A percentile compares a stretch with the other conserved stretches of the same genome.
These are phyloP conservation scores for Parauchenoglanis ngamensis DNA, from an alignment of 2,797 vertebrate genomes.

Conservation along the genomic window DNA sequence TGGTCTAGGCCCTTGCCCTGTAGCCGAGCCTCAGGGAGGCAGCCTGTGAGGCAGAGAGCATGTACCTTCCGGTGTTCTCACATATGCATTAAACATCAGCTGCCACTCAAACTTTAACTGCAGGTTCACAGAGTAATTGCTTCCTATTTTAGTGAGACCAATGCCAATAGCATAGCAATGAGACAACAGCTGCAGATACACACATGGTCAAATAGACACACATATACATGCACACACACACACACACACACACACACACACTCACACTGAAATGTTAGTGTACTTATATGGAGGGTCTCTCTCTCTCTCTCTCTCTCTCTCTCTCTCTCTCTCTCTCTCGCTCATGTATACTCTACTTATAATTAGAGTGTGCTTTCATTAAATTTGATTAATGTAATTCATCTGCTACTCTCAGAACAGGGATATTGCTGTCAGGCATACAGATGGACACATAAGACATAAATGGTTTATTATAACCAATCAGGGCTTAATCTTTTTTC, in stretches of 20 bases:
- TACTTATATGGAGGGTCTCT: constrained; percentile 16
- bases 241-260: constrained; percentile 31
- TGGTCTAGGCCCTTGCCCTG: constrained; percentile 42
- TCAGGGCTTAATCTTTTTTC: constrained; percentile 15
- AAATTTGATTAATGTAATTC: constrained; percentile 57
- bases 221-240: constrained; percentile 10
- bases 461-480: constrained; percentile 40
- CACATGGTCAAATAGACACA: constrained; percentile 26
- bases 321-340: background rate
- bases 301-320: constrained; percentile 22
- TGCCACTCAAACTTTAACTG: constrained; percentile 64
- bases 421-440: constrained; percentile 33
- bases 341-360: constrained; percentile 44
- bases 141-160: constrained; percentile 55
- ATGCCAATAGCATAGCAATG: constrained; percentile 60
- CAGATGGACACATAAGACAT: constrained; percentile 39
- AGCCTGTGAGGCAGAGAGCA: constrained; percentile 31
- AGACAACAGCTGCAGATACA: constrained; percentile 56
- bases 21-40: constrained; percentile 45
- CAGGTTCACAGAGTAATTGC: constrained; percentile 59
- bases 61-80: constrained; percentile 47
- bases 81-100: constrained; percentile 60
- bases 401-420: constrained; percentile 36
- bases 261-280: constrained; percentile 22
- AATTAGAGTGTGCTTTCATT: constrained; percentile 55